Evolutionary conservation across 2,113 vertebrate species (phyloP), one percentile per base, ranked within the genome.

Genomic region (Lamprologus lemairii): DNA sequence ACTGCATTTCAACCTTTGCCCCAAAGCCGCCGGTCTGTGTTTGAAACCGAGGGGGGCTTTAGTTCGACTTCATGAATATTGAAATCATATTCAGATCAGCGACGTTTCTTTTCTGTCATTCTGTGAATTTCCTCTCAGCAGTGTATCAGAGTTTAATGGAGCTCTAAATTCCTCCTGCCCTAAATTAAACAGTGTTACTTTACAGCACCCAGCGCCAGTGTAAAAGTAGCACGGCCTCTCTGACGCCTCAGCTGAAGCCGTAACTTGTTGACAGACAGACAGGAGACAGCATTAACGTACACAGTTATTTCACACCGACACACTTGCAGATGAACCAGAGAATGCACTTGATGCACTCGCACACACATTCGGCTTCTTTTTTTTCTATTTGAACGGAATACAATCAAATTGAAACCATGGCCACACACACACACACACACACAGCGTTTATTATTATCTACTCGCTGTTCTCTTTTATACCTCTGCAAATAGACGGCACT

Each of bases 151-250:
- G 37, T 92, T 94, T 90, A 93, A 86, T 89, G 86, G 89, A 88
- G 88, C 88, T 88, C 89, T 91, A 92, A 94, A 93, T 92, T 88
- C 90, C 87, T 71, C 75, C 82, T 35, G 89, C 86, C 91, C 90
- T 94, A 96, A 92, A 95, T 95, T 94, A 94, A 95, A 93, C 93
- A 81, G 85, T 94, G 94, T 94, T 90, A 95, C 91, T 91, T 94
- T 93, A 95, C 94, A 92, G 88, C 92, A 87, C 80, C 55, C 84
- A 90, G 94, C 82, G 88, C 86, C 92, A 63, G 95, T 89, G 93
- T 92, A 92, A 95, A 95, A 95, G 92, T 94, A 94, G 93, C 91
- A 71, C 51, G 87, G 92, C 90, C 91, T 86, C 91, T 65, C 87
- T 93, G 94, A 95, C 93, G 92, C 92, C 94, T 83, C 78, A 19